Percentiles rank a stretch among this genome's conserved stretches.
Evolutionary conservation across 2,888 invertebrate genomes (phyloP).

Genomic region (Cryptus armator): DNA sequence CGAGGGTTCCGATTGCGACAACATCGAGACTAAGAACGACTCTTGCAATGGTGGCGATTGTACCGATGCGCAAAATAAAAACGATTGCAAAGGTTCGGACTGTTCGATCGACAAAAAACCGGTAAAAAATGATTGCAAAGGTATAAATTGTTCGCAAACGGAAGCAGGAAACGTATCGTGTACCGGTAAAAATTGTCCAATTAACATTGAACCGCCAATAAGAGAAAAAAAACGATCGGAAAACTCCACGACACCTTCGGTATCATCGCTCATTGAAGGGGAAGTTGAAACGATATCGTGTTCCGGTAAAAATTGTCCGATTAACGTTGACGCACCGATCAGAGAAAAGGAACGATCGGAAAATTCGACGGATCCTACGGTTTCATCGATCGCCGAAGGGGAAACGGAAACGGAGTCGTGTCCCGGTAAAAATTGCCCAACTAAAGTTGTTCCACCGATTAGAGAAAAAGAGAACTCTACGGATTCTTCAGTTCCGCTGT

Average conservation of each 20-base stretch:
- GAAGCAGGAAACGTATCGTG: too few species aligned
- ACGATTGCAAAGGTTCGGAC: conserved; percentile 17
- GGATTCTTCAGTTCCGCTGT: too few species aligned
- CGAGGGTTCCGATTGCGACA: background rate
- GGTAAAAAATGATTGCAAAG: background rate
- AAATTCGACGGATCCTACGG: too few species aligned
- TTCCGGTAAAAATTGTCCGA: background rate
- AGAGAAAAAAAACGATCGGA: too few species aligned
- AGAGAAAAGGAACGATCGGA: background rate
- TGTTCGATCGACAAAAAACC: conserved; percentile 4
- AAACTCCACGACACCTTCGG: too few species aligned
- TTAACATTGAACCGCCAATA: too few species aligned
- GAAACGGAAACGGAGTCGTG: too few species aligned
- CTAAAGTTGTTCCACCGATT: background rate
- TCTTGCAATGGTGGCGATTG: conserved; percentile 24
- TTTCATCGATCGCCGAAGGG: too few species aligned
- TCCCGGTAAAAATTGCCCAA: background rate
- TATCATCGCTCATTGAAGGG: too few species aligned
- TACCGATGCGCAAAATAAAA: background rate
- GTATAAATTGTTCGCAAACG: conserved; percentile 4
- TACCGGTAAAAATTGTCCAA: background rate
- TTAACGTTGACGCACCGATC: background rate
- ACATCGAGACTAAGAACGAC: background rate
- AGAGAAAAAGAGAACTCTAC: too few species aligned
- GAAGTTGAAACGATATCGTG: too few species aligned